Evolutionary conservation across 2,888 invertebrate genomes (phyloP).

Genomic region (Syrista parreyssii): DNA sequence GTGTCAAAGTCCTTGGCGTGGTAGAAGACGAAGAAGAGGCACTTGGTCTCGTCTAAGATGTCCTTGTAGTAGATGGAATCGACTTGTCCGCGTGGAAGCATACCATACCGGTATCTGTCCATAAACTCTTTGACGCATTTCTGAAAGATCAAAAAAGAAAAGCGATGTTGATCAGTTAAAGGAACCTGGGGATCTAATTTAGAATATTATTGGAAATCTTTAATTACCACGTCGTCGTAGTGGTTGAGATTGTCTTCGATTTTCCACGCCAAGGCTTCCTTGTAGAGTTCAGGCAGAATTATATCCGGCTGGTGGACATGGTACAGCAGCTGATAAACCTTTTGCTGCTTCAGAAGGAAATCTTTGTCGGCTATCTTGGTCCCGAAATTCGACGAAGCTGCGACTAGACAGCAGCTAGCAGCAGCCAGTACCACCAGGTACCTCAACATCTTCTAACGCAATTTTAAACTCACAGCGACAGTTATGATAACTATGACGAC

Average conservation of each 20-base stretch:
- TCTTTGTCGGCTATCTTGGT: conserved; percentile 46
- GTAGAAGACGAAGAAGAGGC: conserved; percentile 59
- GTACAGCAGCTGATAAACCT: conserved; percentile 52
- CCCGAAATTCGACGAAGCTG: conserved; percentile 37
- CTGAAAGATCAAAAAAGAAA: conserved; percentile 30
- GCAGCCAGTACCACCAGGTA: conserved; percentile 66
- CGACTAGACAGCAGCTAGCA: conserved; percentile 64
- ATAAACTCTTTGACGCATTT: conserved; percentile 59
- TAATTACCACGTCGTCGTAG: conserved; percentile 50
- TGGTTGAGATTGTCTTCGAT: conserved; percentile 44
- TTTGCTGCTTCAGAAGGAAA: conserved; percentile 53
- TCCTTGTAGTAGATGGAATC: conserved; percentile 65
- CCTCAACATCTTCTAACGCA: conserved; percentile 63
- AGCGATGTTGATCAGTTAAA: not conserved
- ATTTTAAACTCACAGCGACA: not conserved
- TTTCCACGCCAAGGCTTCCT: conserved; percentile 46
- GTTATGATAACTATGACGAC: not conserved
- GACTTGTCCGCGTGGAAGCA: conserved; percentile 67
- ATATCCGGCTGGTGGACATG: conserved; percentile 48
- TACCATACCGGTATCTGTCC: conserved; percentile 60
- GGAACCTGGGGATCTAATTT: not conserved
- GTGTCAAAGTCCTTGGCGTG: conserved; percentile 62
- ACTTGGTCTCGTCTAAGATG: conserved; percentile 50
- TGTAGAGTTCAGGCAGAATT: conserved; percentile 42
- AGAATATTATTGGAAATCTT: not conserved